A percentile compares a stretch with the other conserved stretches of the same genome.
Conservation (phyloP, 2,797 vertebrate species). For the Hemibagrus guttatus region DNA sequence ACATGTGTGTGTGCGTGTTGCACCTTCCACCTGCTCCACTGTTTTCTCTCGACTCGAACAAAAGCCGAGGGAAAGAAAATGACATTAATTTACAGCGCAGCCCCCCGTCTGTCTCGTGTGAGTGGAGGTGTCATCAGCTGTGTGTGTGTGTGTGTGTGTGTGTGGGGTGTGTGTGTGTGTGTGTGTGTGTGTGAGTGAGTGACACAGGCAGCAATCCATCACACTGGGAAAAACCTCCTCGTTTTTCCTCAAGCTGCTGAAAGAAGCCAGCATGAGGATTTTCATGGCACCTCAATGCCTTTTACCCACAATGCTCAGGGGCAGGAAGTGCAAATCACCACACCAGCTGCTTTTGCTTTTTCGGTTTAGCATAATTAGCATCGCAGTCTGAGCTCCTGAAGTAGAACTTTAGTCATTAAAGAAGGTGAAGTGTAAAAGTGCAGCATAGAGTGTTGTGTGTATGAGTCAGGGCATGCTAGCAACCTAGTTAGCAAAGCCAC, state of each 20-base stretch:
- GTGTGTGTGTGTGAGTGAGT: conserved; percentile 26
- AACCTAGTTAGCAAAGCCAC: neutral
- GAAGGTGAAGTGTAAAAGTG: neutral
- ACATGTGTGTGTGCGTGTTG: neutral
- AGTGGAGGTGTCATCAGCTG: conserved; percentile 46
- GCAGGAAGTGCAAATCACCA: neutral
- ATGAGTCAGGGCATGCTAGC: neutral
- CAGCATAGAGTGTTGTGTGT: too few relatives aligned
- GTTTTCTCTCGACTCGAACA: conserved; percentile 28
- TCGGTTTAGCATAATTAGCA: neutral
- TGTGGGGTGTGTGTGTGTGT: neutral
- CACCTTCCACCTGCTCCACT: neutral
- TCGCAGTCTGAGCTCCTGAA: neutral
- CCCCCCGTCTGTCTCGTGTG: conserved; percentile 25
- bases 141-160: conserved; percentile 30
- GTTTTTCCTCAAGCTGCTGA: neutral
- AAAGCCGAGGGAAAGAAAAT: conserved; percentile 48
- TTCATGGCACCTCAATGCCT: neutral
- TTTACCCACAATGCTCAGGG: conserved; percentile 1
- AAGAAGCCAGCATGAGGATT: neutral
- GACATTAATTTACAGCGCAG: conserved; percentile 56
- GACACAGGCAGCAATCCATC: conserved; percentile 55
- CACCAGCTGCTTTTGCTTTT: neutral
- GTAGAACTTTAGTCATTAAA: neutral
- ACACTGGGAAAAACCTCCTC: conserved; percentile 9